Evolutionary conservation across 2,888 invertebrate genomes (phyloP).

Genomic region (Temnothorax unifasciatus): DNA sequence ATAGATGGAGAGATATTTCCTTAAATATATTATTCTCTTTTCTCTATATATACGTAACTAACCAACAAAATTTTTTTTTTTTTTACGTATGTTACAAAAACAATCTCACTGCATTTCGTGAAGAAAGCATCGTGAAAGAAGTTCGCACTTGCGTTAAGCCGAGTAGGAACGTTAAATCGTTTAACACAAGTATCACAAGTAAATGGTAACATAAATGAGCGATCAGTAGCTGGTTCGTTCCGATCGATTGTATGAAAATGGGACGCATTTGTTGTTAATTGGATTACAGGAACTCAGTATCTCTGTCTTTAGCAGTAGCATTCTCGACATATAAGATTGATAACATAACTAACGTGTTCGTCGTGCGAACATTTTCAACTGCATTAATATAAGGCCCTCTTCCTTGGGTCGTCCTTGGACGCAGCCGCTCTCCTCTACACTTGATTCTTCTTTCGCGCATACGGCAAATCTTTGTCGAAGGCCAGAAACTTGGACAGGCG

Average conservation of each 20-base stretch:
- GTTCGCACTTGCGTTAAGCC: conserved; percentile 52
- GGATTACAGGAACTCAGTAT: conserved; percentile 25
- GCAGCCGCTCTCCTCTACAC: conserved; percentile 53
- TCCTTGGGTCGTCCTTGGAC: background rate
- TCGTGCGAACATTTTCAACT: background rate
- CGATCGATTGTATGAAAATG: background rate
- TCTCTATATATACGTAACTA: conserved; percentile 13
- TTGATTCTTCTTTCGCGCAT: conserved; percentile 73
- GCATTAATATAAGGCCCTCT: background rate
- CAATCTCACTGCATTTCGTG: conserved; percentile 7
- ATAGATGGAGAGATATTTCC: background rate
- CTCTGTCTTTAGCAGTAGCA: conserved; percentile 10
- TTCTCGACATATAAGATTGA: conserved; percentile 20
- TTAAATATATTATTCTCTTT: conserved; percentile 46
- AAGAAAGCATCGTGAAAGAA: background rate
- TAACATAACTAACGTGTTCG: background rate
- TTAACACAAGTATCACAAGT: conserved; percentile 50
- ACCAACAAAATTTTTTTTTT: conserved; percentile 14
- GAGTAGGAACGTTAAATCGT: conserved; percentile 71
- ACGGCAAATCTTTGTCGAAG: conserved; percentile 85
- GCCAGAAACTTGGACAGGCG: conserved; percentile 87
- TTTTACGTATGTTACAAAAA: conserved; percentile 32
- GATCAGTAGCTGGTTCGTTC: background rate
- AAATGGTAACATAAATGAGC: conserved; percentile 20
- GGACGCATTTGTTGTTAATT: conserved; percentile 20